Evolutionary conservation across 2,888 invertebrate genomes (phyloP), one percentile per base, ranked within the genome.

Genomic region (Cremastinae sp.): DNA sequence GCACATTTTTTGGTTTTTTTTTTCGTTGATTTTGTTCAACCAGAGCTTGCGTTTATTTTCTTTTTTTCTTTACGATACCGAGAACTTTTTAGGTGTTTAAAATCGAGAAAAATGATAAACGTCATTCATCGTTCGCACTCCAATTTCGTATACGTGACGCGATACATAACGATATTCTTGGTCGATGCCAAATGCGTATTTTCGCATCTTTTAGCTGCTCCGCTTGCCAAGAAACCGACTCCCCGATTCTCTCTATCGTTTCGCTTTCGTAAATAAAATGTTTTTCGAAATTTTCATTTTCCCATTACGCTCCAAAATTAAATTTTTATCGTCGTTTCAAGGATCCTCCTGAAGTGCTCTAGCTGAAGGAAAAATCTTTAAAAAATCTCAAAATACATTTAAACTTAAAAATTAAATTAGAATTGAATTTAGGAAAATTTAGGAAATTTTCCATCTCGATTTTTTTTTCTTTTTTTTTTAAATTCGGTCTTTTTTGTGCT

Each of bases 161-260:
- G 51, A 28, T 28, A 28, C 64, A 51, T 51, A 55, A 69, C 22
- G 43, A 68, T 73, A 73, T 76, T 76, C 58, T 68, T 45, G 72
- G 62, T 28, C 47, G 64, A 72, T 64, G 72, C 75, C 75, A 76
- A 76, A 53, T 76, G 62, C 68, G 72, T 76, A 76, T 76, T 76
- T 72, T 76, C 58, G 75, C 62, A 58, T 64, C 68, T 58, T 70
- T 64, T 14, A 62, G 56, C 41, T 51, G 45, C 62, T 37, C 28
- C 10, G 62, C 68, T 68, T 76, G 75, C 72, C 75, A 76, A 72
- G 65, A 72, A 58, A 18, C 53, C 41, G 45, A 68, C 37, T 28
- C 28, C 62, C 43, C 22, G 37, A 71, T 71, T 10, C 22, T 20
- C 39, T 20, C 18, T 61, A 55, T 65, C 41, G 56, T 61, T 61